These are phyloP conservation scores for Oryzias sinensis DNA, from an alignment of 2,797 vertebrate species.

Conservation along the genomic window DNA sequence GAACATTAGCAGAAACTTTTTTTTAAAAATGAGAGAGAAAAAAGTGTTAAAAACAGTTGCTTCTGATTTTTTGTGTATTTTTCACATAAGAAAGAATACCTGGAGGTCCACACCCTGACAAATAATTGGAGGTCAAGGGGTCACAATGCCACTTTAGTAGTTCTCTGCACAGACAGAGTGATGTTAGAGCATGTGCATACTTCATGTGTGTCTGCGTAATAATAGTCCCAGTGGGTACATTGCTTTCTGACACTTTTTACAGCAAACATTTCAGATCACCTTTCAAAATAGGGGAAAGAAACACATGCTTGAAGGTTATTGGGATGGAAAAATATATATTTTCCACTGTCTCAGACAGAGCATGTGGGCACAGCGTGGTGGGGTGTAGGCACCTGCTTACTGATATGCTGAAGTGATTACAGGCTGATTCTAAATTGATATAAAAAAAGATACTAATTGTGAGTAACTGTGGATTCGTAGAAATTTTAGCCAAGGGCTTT, in stretches of 20 bases:
- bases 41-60: too few relatives aligned
- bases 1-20: too few relatives aligned
- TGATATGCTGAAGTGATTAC: slow-evolving; percentile 1
- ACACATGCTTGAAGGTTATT: slow-evolving; percentile 5
- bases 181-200: slow-evolving; percentile 9
- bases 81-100: too few relatives aligned
- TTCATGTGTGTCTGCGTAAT: background rate
- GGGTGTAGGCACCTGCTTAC: slow-evolving; percentile 38
- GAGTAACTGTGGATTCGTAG: slow-evolving; percentile 1
- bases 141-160: slow-evolving; percentile 52
- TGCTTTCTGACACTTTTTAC: background rate
- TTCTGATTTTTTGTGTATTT: too few relatives aligned
- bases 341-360: slow-evolving; percentile 7
- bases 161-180: slow-evolving; percentile 49
- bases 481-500: background rate
- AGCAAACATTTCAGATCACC: background rate
- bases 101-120: background rate
- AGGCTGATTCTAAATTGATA: background rate
- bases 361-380: slow-evolving; percentile 45
- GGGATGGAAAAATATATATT: slow-evolving; percentile 14
- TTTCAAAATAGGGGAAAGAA: background rate
- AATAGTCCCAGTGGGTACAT: background rate
- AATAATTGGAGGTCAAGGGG: slow-evolving; percentile 41
- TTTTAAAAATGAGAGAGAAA: too few relatives aligned
- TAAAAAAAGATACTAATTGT: slow-evolving; percentile 11